These are phyloP conservation scores for Volucella zonaria DNA, from an alignment of 2,888 invertebrate genomes.

Conservation along the genomic window DNA sequence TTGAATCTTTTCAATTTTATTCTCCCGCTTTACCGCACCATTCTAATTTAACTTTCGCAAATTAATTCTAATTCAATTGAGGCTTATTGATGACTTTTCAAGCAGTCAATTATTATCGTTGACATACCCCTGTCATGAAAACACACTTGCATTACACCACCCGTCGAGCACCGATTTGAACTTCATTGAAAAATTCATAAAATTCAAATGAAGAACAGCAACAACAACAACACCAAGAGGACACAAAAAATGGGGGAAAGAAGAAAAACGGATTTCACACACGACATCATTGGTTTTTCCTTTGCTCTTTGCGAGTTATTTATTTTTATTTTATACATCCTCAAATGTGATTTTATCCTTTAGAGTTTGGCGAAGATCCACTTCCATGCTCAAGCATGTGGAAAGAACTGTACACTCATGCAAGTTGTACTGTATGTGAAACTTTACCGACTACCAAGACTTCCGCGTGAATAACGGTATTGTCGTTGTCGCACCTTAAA, in stretches of 20 bases:
- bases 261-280: slow-evolving; percentile 20
- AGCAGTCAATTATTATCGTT: slow-evolving; percentile 57
- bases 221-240: neutral
- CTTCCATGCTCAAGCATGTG: slow-evolving; percentile 48
- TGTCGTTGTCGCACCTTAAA: slow-evolving; percentile 57
- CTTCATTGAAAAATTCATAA: slow-evolving; percentile 39
- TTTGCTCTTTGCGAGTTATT: slow-evolving; percentile 34
- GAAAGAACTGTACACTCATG: slow-evolving; percentile 31
- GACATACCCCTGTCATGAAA: slow-evolving; percentile 42
- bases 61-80: slow-evolving; percentile 65
- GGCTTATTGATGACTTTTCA: slow-evolving; percentile 62
- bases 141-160: slow-evolving; percentile 8
- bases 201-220: neutral
- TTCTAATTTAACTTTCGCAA: slow-evolving; percentile 52
- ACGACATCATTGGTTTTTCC: slow-evolving; percentile 37
- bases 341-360: slow-evolving; percentile 57
- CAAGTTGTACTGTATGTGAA: slow-evolving; percentile 9
- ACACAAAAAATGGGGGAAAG: neutral
- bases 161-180: slow-evolving; percentile 1
- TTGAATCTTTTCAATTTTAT: slow-evolving; percentile 14
- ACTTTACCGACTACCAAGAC: slow-evolving; percentile 27
- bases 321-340: slow-evolving; percentile 65
- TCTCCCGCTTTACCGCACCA: neutral
- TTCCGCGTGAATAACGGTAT: slow-evolving; percentile 28
- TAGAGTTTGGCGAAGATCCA: slow-evolving; percentile 35